These are phyloP conservation scores for Macrotus californicus DNA, from an alignment of 2,113 vertebrate genomes.

Conservation along the genomic window DNA sequence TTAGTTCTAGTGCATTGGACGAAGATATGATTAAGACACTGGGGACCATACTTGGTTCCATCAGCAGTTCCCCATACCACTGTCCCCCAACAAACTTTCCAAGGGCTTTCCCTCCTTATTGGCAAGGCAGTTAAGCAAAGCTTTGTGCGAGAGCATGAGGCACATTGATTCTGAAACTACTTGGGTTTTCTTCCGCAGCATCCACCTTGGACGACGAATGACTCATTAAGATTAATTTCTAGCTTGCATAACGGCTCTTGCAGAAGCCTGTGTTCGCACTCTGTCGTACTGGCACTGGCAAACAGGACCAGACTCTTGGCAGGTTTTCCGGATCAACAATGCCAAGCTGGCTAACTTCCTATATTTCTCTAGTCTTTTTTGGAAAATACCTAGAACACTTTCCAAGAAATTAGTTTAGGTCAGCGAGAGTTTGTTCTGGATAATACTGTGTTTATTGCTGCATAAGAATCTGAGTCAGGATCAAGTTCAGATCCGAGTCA, in stretches of 20 bases:
- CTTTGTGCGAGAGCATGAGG: background rate
- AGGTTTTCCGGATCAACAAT: constrained; percentile 55
- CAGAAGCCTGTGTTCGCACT: constrained; percentile 54
- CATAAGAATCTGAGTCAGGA: constrained; percentile 27
- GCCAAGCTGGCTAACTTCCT: constrained; percentile 68
- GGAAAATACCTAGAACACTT: constrained; percentile 71
- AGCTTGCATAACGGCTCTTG: constrained; percentile 50
- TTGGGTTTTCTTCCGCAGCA: constrained; percentile 10
- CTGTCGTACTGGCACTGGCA: constrained; percentile 58
- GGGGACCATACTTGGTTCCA: background rate
- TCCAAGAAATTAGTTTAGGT: constrained; percentile 69
- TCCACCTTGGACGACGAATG: constrained; percentile 27
- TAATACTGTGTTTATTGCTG: constrained; percentile 39
- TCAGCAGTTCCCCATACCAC: background rate
- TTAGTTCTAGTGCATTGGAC: background rate
- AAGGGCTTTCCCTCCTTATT: background rate
- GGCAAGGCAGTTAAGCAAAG: background rate
- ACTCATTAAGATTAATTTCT: constrained; percentile 65
- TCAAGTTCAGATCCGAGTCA: background rate
- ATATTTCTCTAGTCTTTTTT: constrained; percentile 57
- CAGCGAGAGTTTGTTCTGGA: constrained; percentile 58
- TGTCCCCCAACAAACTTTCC: background rate
- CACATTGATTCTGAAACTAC: constrained; percentile 12
- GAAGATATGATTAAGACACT: background rate
- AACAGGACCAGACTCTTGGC: constrained; percentile 64